Evolutionary conservation across 1,140 invertebrate genomes (phyloP).

Genomic region (Aleiodes sp.): DNA sequence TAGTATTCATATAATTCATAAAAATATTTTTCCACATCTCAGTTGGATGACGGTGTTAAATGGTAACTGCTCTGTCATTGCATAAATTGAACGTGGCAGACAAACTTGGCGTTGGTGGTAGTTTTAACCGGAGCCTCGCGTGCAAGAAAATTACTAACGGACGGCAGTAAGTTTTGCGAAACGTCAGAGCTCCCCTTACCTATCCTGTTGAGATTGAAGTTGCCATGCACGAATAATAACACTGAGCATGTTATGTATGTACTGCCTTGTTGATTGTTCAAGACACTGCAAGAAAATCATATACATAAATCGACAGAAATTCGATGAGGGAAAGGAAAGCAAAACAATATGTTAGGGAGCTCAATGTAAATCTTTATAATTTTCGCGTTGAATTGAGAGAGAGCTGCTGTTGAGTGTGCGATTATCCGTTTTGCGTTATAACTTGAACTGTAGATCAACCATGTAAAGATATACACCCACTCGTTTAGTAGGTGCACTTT

Average conservation of each 20-base stretch:
- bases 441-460: slow-evolving; percentile 27
- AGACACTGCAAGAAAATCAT: no score
- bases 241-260: background rate
- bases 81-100: slow-evolving; percentile 15
- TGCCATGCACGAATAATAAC: background rate
- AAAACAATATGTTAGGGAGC: no score
- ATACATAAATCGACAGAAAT: no score
- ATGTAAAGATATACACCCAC: slow-evolving; percentile 18
- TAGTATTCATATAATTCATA: no score
- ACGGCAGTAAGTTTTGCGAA: background rate
- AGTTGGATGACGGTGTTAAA: background rate
- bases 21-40: no score
- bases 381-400: slow-evolving; percentile 3
- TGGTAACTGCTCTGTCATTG: slow-evolving; percentile 11
- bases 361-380: slow-evolving; percentile 21
- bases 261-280: no score
- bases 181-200: background rate
- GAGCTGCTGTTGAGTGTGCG: slow-evolving; percentile 22
- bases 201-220: background rate
- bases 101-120: background rate
- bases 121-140: background rate
- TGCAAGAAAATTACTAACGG: background rate
- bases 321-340: no score
- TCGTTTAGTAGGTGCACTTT: slow-evolving; percentile 31
- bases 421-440: slow-evolving; percentile 20